Base-by-base conservation (phyloP, 1,140 invertebrate species). In the Drosophila hydei region DNA sequence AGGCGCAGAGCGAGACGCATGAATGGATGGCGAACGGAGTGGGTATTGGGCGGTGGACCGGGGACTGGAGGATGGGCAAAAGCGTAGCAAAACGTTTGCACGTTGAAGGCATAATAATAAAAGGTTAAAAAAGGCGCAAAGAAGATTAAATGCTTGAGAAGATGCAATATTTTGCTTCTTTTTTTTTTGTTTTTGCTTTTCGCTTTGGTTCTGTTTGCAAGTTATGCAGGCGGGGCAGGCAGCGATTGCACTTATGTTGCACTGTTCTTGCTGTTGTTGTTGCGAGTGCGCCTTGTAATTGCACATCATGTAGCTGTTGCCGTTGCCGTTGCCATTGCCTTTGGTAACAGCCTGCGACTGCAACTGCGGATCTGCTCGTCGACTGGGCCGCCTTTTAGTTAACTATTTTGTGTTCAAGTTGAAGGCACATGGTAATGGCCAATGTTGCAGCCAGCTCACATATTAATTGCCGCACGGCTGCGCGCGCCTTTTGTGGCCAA, bases 71-170 rank as follows among this genome's bases (percentile, higher is more conserved):
- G 36, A 6, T n/a, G 11, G 48, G 78, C 72, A 59, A 83, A 89
- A 89, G 84, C 83, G 83, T 88, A 88, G 83, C 83, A 88, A 88
- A 88, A 88, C 83, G 83, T 88, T 88, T 88, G 83, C 83, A 88
- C 83, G 83, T 88, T 88, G 84, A 88, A 88, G 83, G 83, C 83
- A 88, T 88, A 88, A 88, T 88, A 88, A 88, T 88, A 88, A 88
- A 88, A 88, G 83, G 83, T 88, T 88, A 88, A 88, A 88, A 88
- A 89, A 88, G 83, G 83, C 83, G 83, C 83, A 88, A 90, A 90
- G 88, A 90, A 81, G 88, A 90, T 90, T 90, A 90, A 90, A 90
- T 83, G 87, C 83, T 90, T 83, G 78, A 79, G 83, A 88, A 88
- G 88, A 83, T 88, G 87, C 88, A 88, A 90, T 90, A 88, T 90